phyloP scores from a whole-genome alignment of 2,888 invertebrate genomes.

The Cantharis lateralis region DNA sequence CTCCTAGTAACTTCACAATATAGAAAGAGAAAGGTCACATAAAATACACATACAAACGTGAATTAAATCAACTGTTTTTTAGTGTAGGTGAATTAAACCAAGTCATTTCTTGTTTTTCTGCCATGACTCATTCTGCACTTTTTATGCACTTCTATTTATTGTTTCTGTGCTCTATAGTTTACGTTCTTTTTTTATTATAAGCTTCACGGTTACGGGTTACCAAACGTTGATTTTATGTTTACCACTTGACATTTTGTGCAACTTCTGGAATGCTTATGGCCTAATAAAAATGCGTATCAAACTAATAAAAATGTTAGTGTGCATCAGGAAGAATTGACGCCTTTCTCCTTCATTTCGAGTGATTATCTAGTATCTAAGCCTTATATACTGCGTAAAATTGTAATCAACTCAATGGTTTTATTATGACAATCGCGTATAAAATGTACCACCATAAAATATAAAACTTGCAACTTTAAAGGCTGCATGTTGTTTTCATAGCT shows the following conservation, averaged over 20 bases:
- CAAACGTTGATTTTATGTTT: not conserved
- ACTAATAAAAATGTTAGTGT: not conserved
- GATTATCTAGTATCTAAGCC: not conserved
- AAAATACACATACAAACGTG: constrained; percentile 8
- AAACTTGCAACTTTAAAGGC: not conserved
- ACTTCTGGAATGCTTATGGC: constrained; percentile 2
- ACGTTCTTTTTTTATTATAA: constrained; percentile 6
- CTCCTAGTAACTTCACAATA: not conserved
- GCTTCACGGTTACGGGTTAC: not conserved
- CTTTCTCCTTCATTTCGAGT: constrained; percentile 4
- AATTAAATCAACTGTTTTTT: constrained; percentile 7
- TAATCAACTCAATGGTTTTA: not conserved
- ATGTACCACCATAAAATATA: not conserved
- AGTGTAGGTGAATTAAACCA: constrained; percentile 15
- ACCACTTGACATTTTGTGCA: not conserved
- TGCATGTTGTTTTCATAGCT: not conserved
- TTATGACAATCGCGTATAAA: not conserved
- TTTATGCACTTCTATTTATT: constrained; percentile 14
- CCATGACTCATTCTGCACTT: constrained; percentile 19
- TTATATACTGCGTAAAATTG: not conserved
- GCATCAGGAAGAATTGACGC: constrained; percentile 2
- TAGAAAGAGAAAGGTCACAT: constrained; percentile 3
- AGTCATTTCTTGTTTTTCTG: constrained; percentile 20
- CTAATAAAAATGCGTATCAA: constrained; percentile 5
- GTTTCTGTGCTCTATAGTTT: constrained; percentile 1